Evolutionary conservation across 2,113 vertebrate species (phyloP), one percentile per base, ranked within the genome.

Genomic region (Paralichthys olivaceus): DNA sequence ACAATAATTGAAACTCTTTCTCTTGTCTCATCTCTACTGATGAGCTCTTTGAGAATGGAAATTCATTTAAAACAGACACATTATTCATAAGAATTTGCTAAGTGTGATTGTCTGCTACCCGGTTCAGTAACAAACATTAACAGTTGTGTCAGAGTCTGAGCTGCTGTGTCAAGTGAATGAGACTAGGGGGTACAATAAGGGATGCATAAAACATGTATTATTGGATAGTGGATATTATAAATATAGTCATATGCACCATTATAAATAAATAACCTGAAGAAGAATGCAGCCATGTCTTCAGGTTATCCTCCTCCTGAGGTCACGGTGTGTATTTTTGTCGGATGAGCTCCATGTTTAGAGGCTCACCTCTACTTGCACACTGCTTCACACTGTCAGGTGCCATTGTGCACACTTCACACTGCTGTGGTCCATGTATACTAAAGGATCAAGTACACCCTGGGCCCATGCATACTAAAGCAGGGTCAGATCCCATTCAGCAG

Each of bases 401-500:
- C 34, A 26, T 4, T 63, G 51, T 72, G 65, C 29, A 74, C 60
- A 72, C 61, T 63, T 73, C 58, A 53, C 45, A 74, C 65, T 32
- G 70, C 62, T 83, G 82, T 77, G 76, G 75, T 85, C 69, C 59
- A 84, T 58, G 75, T 62, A 76, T 47, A 62, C 78, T 80, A 82
- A 80, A 84, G 85, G 67, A 87, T 81, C 78, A 80, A 80, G 73
- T 85, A 81, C 86, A 87, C 78, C 65, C 77, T 79, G 78, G 85
- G 78, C 80, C 90, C 74, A 84, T 88, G 88, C 79, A 43, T 85
- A 89, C 89, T 88, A 85, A 93, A 86, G 84, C 90, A 79, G 89
- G 73, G 86, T 57, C 85, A 88, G 87, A 87, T 90, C 80, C 87
- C 90, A 91, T 90, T 89, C 90, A 85, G 91, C 87, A 85, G 87